Evolutionary conservation across 2,888 invertebrate genomes (phyloP), one percentile per base, ranked within the genome.

Genomic region (Himalopsyche tibetana): DNA sequence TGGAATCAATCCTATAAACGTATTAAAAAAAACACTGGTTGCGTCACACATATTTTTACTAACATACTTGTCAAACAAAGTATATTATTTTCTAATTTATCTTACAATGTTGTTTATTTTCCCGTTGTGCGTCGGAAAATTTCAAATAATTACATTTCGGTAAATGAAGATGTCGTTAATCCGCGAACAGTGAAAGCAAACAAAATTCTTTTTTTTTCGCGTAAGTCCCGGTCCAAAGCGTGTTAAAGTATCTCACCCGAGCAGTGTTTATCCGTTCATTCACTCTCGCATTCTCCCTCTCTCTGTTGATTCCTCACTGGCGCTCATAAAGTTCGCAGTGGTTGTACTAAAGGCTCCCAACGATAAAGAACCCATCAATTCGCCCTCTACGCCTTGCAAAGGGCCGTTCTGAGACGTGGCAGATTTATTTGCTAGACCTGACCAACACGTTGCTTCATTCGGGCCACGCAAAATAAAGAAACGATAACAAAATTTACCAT

Each of bases 311-410:
- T 42, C 63, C 63, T 42, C 80, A 63, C 63, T 19, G 55, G 85
- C 82, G 85, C 82, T 82, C 83, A 82, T 85, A 82, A 85, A 85
- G 83, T 82, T 63, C 69, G 55, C 56, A 19, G 85, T 42, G 74
- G 42, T 74, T 63, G 63, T 63, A 42, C 69, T 69, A 74, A 84
- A 86, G 83, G 86, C 42, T 82, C 83, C 79, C 84, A 36, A 81
- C 84, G 87, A 87, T 87, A 87, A 87, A 87, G 87, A 84, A 82
- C 86, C 79, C 87, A 86, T 86, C 84, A 87, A 86, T 87, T 84
- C 87, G 63, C 63, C 51, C 80, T 38, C 69, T 83, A 84, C 84
- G 42, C 83, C 85, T 84, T 82, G 63, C 82, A 38, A 81, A 86
- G 86, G 84, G 84, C 85, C 81, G 83, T 42, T 80, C 79, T 42